phyloP scores from a whole-genome alignment of 2,113 vertebrate species.

The Ammodytes dubius region DNA sequence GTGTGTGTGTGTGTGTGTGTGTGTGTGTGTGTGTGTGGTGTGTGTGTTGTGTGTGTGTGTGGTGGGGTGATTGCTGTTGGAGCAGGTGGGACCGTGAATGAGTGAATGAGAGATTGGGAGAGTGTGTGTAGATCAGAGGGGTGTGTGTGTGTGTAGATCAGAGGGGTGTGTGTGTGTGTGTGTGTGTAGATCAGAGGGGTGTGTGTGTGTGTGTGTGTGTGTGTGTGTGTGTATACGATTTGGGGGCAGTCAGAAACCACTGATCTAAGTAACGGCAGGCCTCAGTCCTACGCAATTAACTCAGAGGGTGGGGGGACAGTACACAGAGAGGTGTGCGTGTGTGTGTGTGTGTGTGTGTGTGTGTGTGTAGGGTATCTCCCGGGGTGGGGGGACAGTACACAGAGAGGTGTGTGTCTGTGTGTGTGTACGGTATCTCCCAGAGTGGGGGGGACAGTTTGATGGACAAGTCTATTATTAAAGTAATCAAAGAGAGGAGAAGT shows the following conservation, averaged over 20 bases:
- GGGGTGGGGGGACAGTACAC: conserved; percentile 79
- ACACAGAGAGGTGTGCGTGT: too few species aligned
- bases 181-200: conserved; percentile 64
- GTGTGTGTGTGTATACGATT: conserved; percentile 25
- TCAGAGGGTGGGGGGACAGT: conserved; percentile 79
- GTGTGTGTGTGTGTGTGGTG: too few species aligned
- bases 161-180: conserved; percentile 46
- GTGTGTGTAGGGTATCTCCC: conserved; percentile 29
- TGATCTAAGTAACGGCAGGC: conserved; percentile 85
- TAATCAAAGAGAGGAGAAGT: conserved; percentile 80
- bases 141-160: conserved; percentile 52
- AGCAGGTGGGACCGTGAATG: conserved; percentile 80
- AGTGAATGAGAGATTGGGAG: conserved; percentile 52
- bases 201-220: too few species aligned
- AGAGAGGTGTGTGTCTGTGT: too few species aligned
- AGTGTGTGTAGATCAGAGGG: conserved; percentile 64
- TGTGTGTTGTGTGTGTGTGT: neutral
- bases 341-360: too few species aligned
- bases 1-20: too few species aligned
- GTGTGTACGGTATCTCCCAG: conserved; percentile 49
- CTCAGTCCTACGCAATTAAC: conserved; percentile 83
- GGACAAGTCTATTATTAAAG: conserved; percentile 88
- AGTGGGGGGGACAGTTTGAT: conserved; percentile 81
- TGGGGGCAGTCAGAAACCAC: conserved; percentile 73
- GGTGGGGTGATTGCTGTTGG: conserved; percentile 55